Evolutionary conservation across 2,888 invertebrate species (phyloP).

Genomic region (Scaptomyza polygonia): DNA sequence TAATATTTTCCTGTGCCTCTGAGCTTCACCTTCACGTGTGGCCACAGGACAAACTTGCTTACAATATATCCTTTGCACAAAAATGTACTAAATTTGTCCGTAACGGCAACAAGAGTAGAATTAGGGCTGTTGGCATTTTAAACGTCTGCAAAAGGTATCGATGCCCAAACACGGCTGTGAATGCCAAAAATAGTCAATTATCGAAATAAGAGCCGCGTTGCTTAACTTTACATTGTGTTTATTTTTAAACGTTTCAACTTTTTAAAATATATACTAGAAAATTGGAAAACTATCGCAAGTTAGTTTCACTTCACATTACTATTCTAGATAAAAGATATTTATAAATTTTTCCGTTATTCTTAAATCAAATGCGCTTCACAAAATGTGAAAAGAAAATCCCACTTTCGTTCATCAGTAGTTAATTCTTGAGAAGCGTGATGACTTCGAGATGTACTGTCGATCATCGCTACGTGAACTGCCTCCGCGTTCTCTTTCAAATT

Average conservation of each 20-base stretch:
- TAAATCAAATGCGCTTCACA: conserved; percentile 57
- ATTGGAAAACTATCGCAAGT: conserved; percentile 55
- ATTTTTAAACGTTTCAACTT: conserved; percentile 24
- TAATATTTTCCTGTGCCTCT: conserved; percentile 44
- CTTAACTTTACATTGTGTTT: conserved; percentile 47
- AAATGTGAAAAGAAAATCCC: conserved; percentile 14
- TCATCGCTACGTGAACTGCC: conserved; percentile 75
- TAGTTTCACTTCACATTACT: conserved; percentile 32
- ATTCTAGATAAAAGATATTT: conserved; percentile 31
- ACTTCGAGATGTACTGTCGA: conserved; percentile 91
- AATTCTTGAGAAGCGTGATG: conserved; percentile 78
- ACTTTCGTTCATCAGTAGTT: conserved; percentile 51
- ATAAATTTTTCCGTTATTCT: conserved; percentile 36
- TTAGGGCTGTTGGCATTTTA: conserved; percentile 25
- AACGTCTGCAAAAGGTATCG: background rate
- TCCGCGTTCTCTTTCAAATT: conserved; percentile 86
- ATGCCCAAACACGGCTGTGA: background rate
- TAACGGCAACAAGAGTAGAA: conserved; percentile 1
- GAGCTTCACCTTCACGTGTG: conserved; percentile 59
- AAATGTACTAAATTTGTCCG: conserved; percentile 49
- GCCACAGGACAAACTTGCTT: conserved; percentile 47
- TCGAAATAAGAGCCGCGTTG: background rate
- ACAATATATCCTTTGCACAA: conserved; percentile 34
- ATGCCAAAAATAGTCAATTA: background rate
- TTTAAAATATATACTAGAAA: conserved; percentile 49